These are phyloP conservation scores for Phalacrocorax pelagicus DNA, from an alignment of 2,113 vertebrate species.

Conservation along the genomic window DNA sequence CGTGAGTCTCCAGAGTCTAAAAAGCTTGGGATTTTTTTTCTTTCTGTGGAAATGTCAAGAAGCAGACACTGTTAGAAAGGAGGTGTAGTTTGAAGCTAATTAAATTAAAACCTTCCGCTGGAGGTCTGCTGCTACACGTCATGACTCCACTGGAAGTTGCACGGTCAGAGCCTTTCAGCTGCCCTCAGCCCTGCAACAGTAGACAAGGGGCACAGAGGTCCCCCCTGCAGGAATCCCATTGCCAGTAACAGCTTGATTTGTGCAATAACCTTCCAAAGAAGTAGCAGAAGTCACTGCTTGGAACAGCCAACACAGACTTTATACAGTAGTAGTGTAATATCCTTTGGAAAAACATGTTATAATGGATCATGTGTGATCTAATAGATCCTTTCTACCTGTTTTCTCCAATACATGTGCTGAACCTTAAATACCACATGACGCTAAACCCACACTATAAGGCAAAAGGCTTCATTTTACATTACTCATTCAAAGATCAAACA, in stretches of 20 bases:
- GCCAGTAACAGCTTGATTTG: background rate
- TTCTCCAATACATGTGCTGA: background rate
- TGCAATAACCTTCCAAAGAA: background rate
- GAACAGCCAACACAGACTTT: background rate
- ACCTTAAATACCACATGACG: background rate
- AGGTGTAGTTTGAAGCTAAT: background rate
- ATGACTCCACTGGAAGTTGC: background rate
- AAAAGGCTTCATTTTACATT: background rate
- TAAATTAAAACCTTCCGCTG: background rate
- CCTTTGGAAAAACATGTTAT: background rate
- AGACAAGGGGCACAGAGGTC: background rate
- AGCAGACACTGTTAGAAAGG: background rate
- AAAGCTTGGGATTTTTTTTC: background rate
- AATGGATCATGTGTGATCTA: background rate
- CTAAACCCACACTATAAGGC: background rate
- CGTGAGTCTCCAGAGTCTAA: background rate
- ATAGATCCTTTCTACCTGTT: background rate
- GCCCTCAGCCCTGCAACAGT: background rate
- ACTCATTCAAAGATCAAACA: background rate
- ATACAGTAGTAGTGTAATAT: background rate
- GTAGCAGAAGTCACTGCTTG: background rate
- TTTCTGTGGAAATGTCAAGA: background rate
- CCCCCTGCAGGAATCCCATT: background rate
- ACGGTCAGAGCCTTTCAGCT: accelerated
- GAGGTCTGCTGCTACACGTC: background rate